Evolutionary conservation across 2,888 invertebrate species (phyloP), one percentile per base, ranked within the genome.

Genomic region (Mellilla xanthometata): DNA sequence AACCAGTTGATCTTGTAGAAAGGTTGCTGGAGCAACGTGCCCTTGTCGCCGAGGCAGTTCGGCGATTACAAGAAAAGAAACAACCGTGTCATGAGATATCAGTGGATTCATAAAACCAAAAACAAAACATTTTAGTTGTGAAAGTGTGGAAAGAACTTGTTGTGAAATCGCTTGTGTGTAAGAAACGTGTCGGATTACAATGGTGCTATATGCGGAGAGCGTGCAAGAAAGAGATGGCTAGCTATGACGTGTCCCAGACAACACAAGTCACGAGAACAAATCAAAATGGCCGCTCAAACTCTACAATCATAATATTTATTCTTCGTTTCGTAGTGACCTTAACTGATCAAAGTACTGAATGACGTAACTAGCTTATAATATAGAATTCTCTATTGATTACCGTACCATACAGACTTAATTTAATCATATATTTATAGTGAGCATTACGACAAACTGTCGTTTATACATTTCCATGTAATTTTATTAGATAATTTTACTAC

Each of bases 221-320:
- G 77, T 78, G 87, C 72, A 66, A 76, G 84, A 89, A 69, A 72
- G 84, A 79, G 89, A 89, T 65, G 72, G 81, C 78, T 64, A 68
- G 71, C 72, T 79, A 72, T 88, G 89, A 88, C 89, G 89, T 89
- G 89, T 86, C 88, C 88, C 72, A 72, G 72, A 75, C 77, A 72
- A 77, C 75, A 79, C 80, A 74, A 89, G 86, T 88, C 89, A 89
- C 89, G 87, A 87, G 87, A 86, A 75, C 81, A 70, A 83, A 76
- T 77, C 87, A 89, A 89, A 88, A 89, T 89, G 89, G 89, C 89
- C 81, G 88, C 85, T 75, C 70, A 72, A 76, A 80, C 78, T 84
- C 80, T 83, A 87, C 86, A 87, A 87, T 88, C 89, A 89, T 89
- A 89, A 89, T 89, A 89, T 89, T 89, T 88, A 88, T 89, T 85